phyloP scores from a whole-genome alignment of 2,888 invertebrate genomes.

The Phragmatobia fuliginosa region DNA sequence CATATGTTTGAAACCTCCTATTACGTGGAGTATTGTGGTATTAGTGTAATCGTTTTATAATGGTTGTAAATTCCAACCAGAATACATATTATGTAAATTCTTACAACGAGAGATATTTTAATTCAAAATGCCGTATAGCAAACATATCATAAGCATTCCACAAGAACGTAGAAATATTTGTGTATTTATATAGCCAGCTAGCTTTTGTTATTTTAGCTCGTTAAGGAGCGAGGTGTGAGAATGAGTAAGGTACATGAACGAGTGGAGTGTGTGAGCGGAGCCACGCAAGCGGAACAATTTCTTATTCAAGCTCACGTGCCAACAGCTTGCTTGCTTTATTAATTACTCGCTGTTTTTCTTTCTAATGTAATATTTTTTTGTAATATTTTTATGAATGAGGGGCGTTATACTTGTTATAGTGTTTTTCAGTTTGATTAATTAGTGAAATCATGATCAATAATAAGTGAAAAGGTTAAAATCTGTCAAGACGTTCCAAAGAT shows the following conservation, averaged over 20 bases:
- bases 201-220: conserved; percentile 10
- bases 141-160: not conserved
- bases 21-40: no score
- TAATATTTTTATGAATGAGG: no score
- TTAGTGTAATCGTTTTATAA: no score
- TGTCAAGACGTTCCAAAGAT: no score
- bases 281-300: conserved; percentile 16
- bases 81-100: no score
- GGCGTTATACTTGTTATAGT: no score
- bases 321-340: no score
- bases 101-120: not conserved
- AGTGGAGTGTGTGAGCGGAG: conserved; percentile 13
- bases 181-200: not conserved
- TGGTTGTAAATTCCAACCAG: no score
- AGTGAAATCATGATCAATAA: no score
- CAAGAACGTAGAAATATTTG: not conserved
- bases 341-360: conserved; percentile 1
- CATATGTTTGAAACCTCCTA: no score
- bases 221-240: conserved; percentile 4
- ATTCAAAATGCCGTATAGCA: not conserved
- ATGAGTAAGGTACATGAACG: conserved; percentile 1
- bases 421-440: no score
- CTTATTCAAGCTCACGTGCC: conserved; percentile 18
- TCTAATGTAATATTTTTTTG: conserved; percentile 6
- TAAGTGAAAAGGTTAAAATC: no score